Evolutionary conservation across 2,797 vertebrate genomes (phyloP), one percentile per base, ranked within the genome.

Genomic region (Neosilurus hyrtlii): DNA sequence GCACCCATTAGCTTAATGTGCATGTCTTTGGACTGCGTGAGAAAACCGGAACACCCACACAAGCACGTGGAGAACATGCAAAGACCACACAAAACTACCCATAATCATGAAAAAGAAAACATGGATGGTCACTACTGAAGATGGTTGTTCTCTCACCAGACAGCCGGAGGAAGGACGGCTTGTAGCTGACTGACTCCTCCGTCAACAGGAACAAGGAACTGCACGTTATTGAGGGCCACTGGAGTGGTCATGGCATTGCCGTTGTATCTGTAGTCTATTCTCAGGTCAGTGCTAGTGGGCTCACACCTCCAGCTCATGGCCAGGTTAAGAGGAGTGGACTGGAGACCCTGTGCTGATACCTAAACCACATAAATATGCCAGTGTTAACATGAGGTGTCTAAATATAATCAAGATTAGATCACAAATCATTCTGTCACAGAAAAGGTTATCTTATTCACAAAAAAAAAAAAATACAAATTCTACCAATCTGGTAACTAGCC

Each of bases 231-330:
- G 61, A 99, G 96, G 76, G 97, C 96, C 63, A 96, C 95, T 0
- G 97, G 93, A 0, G 95, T 93, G 1, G 95, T 91, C 97, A 99
- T 99, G 79, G 96, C 95, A 22, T 96, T 96, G 0, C 94, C 94
- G 67, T 98, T 98, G 93, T 99, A 99, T 87, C 98, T 99, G 92
- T 98, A 99, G 93, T 99, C 98, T 89, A 99, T 96, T 89, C 98
- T 96, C 86, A 99, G 94, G 92, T 99, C 97, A 8, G 98, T 99
- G 94, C 96, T 98, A 87, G 94, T 92, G 62, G 96, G 94, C 52
- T 99, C 97, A 90, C 98, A 99, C 26, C 96, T 94, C 97, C 98
- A 99, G 92, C 93, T 98, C 92, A 97, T 96, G 0, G 96, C 98
- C 90, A 99, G 94, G 92, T 96, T 99, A 89, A 99, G 89, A 85